Evolutionary conservation across 2,113 vertebrate genomes (phyloP).

Genomic region (Corythaixoides concolor): DNA sequence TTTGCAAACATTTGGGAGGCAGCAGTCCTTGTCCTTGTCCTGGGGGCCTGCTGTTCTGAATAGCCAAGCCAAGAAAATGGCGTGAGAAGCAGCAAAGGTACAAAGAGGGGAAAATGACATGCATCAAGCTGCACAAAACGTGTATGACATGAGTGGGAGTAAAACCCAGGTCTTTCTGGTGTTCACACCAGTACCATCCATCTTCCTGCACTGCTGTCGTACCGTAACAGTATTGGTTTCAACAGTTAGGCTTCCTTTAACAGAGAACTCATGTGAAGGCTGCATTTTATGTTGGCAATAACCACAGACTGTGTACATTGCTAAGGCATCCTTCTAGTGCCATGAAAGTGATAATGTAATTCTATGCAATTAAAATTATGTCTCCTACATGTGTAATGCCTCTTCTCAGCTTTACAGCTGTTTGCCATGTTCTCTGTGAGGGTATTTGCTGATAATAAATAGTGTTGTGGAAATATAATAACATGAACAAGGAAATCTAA

Average conservation of each 20-base stretch:
- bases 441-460: background rate
- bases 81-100: background rate
- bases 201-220: background rate
- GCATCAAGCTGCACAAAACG: background rate
- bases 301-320: background rate
- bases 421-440: background rate
- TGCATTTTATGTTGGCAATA: background rate
- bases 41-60: background rate
- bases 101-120: background rate
- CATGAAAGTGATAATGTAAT: background rate
- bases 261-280: background rate
- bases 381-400: background rate
- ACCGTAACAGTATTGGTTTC: background rate
- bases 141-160: background rate
- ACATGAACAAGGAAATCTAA: background rate
- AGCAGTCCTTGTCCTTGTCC: background rate
- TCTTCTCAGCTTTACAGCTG: conserved; percentile 1
- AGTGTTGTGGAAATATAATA: background rate
- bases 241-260: background rate
- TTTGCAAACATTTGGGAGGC: background rate
- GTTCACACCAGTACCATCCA: background rate
- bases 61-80: background rate
- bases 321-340: background rate
- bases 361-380: background rate
- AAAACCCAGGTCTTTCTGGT: background rate